Conservation (phyloP, 2,888 invertebrate genomes). For the Phasia obesa region DNA sequence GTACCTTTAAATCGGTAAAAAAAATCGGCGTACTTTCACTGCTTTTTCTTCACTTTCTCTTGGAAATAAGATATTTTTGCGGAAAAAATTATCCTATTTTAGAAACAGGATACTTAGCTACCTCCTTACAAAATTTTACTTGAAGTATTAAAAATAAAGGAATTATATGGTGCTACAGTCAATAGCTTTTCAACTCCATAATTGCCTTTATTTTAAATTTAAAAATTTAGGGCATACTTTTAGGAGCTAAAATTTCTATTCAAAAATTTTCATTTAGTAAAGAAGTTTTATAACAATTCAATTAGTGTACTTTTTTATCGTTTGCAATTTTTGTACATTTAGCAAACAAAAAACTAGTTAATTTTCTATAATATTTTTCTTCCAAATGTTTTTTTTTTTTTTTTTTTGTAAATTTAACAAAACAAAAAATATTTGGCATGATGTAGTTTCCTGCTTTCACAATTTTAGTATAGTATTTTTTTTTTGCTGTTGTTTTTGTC, state of each 20-base stretch:
- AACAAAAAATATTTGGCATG: constrained; percentile 55
- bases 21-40: no score
- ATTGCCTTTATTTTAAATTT: background rate
- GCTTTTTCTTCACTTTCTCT: no score
- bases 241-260: background rate
- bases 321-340: background rate
- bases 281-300: constrained; percentile 34
- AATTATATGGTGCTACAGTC: no score
- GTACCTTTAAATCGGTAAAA: no score
- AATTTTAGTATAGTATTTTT: constrained; percentile 3
- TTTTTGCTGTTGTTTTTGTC: constrained; percentile 21
- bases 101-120: no score
- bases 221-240: constrained; percentile 8
- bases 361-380: constrained; percentile 36
- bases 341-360: constrained; percentile 14
- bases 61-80: no score
- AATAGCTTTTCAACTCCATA: no score
- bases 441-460: constrained; percentile 46
- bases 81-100: no score
- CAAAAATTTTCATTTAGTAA: background rate
- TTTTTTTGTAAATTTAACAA: constrained; percentile 16
- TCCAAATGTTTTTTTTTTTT: constrained; percentile 3
- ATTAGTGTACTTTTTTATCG: constrained; percentile 22
- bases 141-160: no score
- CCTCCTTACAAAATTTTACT: no score